Evolutionary conservation across 2,113 vertebrate species (phyloP), one percentile per base, ranked within the genome.

Genomic region (Nematolebias whitei): DNA sequence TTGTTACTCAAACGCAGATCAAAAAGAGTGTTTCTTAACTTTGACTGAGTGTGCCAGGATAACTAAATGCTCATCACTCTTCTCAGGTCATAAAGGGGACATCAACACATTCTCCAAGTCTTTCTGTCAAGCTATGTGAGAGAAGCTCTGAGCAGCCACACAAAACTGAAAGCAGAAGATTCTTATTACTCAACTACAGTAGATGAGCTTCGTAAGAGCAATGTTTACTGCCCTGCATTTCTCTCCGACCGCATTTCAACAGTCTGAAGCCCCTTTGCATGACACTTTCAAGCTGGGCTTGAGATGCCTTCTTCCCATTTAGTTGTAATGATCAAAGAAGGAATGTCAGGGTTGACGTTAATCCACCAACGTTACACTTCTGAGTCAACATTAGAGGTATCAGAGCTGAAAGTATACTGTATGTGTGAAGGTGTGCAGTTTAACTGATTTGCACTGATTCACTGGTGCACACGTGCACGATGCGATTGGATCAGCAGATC

Each of bases 1-100:
- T 2, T 19, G 43, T 11, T 23, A 13, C 48, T 51, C 19, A 18
- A 45, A 50, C 65, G 20, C 56, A 60, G 20, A 69, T 81, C 81
- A 76, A 84, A 32, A 52, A 58, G 61, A 32, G 63, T 41, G 0
- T 48, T 60, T 39, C 39, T 83, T 63, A 73, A 57, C 63, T 63
- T 18, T 73, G 63, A 74, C 57, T 9, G 45, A 74, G 58, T 50
- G 1, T 69, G 79, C 71, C 54, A 61, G 19, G 62, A 60, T 60
- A 61, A 26, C 69, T 70, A 61, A 65, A 76, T 35, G 39, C 71
- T 71, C 44, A 85, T 79, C 71, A 63, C 83, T 76, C 59, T 66
- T 18, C 1, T 67, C 15, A 13, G 44, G 60, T 66, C 70, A 53
- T 75, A 71, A 79, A 78, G 60, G 49, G 66, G 57, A 45, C 68